Evolutionary conservation across 2,888 invertebrate species (phyloP), one percentile per base, ranked within the genome.

Genomic region (Melanophora roralis): DNA sequence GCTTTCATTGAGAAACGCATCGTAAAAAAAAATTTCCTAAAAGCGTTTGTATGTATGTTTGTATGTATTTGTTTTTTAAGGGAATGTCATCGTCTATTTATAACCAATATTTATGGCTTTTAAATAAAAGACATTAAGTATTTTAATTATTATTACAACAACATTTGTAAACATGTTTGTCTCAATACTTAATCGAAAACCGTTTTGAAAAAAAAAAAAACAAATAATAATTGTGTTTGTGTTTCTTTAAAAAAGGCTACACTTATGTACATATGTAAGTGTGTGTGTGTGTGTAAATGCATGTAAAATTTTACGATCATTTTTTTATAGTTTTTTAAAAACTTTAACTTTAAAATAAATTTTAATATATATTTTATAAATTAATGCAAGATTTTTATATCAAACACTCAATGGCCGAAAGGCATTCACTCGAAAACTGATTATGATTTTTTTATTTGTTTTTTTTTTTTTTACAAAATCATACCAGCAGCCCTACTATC

Each of bases 261-360:
- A 51, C 16, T 27, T 60, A 59, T 57, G 49, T n/a, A n/a, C n/a
- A n/a, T n/a, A n/a, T n/a, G n/a, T n/a, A n/a, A n/a, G n/a, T n/a
- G n/a, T n/a, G n/a, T n/a, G n/a, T n/a, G n/a, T n/a, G n/a, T n/a
- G n/a, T n/a, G n/a, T n/a, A 23, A 34, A 2, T 62, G 43, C 47
- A 53, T 60, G 12, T 40, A 2, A 65, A 49, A 57, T 71, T 74
- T 78, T 62, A 79, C 32, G 79, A 71, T 53, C 9, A 5, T 45
- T 69, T 45, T 69, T 79, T 75, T 69, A 71, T 65, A 38, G 16
- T 36, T 55, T 45, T 40, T 72, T 27, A 27, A 64, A 27, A 36
- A 69, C 74, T 51, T 78, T 59, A n/a, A n/a, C n/a, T 45, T 32
- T 47, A 49, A 59, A 69, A 78, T 78, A 74, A 64, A 74, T 69